Evolutionary conservation across 1,140 invertebrate species (phyloP).

Genomic region (Drosophila fuyamai): DNA sequence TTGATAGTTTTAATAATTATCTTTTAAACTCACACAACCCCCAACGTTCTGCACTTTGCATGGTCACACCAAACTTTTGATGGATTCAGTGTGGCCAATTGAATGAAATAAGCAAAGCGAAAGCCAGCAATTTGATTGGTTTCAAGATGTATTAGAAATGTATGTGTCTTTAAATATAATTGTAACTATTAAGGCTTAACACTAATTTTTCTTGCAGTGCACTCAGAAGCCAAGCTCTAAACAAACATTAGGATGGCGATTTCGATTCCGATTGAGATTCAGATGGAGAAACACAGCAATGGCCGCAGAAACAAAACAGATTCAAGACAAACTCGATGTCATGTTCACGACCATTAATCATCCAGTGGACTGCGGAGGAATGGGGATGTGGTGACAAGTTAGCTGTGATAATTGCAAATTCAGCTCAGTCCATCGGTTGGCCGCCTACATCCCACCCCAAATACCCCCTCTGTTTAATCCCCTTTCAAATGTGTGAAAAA

Average conservation of each 20-base stretch:
- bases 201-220: neutral
- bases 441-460: neutral
- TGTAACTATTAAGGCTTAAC: no score
- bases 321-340: constrained; percentile 36
- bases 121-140: no score
- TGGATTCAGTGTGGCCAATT: neutral
- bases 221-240: neutral
- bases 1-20: no score
- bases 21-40: no score
- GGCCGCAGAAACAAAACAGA: constrained; percentile 7
- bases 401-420: constrained; percentile 30
- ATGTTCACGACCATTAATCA: constrained; percentile 57
- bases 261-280: constrained; percentile 23
- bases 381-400: constrained; percentile 11
- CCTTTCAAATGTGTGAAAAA: constrained; percentile 6
- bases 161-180: neutral
- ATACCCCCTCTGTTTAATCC: neutral
- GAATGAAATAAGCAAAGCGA: neutral
- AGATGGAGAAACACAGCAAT: constrained; percentile 6
- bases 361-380: neutral
- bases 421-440: neutral
- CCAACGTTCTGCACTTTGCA: neutral
- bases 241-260: constrained; percentile 9
- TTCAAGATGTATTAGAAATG: no score
- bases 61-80: neutral